Evolutionary conservation across 2,888 invertebrate species (phyloP), one percentile per base, ranked within the genome.

Genomic region (Druceiella hillmani): DNA sequence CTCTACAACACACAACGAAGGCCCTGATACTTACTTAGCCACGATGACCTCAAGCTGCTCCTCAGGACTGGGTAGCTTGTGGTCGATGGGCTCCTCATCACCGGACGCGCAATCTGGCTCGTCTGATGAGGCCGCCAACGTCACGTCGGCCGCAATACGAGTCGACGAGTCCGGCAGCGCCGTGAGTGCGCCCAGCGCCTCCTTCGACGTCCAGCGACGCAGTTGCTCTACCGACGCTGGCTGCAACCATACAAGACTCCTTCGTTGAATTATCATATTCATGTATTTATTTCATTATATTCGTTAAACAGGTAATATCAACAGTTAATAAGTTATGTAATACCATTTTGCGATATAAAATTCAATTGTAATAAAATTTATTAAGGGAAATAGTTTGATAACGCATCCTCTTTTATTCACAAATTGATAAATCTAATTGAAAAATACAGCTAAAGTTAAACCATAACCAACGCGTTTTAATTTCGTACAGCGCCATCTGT

Each of bases 51-150:
- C 79, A 49, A 87, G 76, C 65, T 88, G 88, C 64, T 90, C 90
- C 61, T 88, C 87, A 22, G 90, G 89, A 48, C 89, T 88, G 31
- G 90, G 90, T 55, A 90, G 73, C 60, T 86, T 80, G 66, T 89
- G 88, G 67, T 89, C 87, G 52, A 88, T 79, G 50, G 81, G 84
- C 59, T 82, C 82, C 50, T 72, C 75, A 52, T 79, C 79, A 36
- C 78, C 77, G 2, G 78, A 76, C 9, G 71, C 76, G 43, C 66
- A 67, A 45, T 72, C 69, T 2, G 73, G 75, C 20, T 75, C 66
- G 46, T 67, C 72, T 50, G 67, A 66, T n/a, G 68, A 68, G 7
- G 43, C 42, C 10, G 71, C 67, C 46, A 70, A 49, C 5, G 69
- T 68, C 32, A 71, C 62, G 49, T 69, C 63, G 53, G 66, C 67